Evolutionary conservation across 64 coral and sea anemone genomes (phyloP).

Genomic region (Pocillopora damicornis): DNA sequence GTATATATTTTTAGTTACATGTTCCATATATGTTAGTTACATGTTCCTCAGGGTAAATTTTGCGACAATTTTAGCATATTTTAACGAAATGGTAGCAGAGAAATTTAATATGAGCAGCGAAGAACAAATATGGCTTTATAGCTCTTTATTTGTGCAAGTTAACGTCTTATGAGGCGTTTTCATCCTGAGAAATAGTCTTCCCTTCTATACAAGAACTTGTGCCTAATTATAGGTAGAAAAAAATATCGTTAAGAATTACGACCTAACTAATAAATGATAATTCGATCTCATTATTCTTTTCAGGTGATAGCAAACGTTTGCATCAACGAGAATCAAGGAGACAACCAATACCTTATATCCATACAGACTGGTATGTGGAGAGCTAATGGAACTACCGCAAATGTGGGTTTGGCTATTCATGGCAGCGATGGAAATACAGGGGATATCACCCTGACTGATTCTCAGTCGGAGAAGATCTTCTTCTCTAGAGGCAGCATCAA

Average conservation of each 20-base stretch:
- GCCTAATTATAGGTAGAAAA: too few relatives aligned
- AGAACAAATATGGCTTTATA: too few relatives aligned
- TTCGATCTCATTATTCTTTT: not conserved
- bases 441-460: conserved; percentile 49
- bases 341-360: conserved; percentile 30
- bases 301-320: conserved; percentile 61
- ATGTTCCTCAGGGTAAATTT: too few relatives aligned
- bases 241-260: not conserved
- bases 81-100: too few relatives aligned
- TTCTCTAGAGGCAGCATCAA: conserved; percentile 64
- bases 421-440: conserved; percentile 44
- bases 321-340: conserved; percentile 37
- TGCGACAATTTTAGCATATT: too few relatives aligned
- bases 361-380: conserved; percentile 68
- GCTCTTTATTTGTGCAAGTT: too few relatives aligned
- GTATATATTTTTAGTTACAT: too few relatives aligned
- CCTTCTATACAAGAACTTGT: not conserved
- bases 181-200: not conserved
- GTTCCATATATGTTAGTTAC: too few relatives aligned
- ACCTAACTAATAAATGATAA: not conserved
- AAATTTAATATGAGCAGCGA: too few relatives aligned
- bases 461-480: conserved; percentile 25
- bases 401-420: conserved; percentile 51
- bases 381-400: conserved; percentile 53
- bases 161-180: too few relatives aligned